Percentiles rank a stretch among this genome's conserved stretches.
Evolutionary conservation across 2,888 invertebrate species (phyloP).

Genomic region (Agrochola macilenta): DNA sequence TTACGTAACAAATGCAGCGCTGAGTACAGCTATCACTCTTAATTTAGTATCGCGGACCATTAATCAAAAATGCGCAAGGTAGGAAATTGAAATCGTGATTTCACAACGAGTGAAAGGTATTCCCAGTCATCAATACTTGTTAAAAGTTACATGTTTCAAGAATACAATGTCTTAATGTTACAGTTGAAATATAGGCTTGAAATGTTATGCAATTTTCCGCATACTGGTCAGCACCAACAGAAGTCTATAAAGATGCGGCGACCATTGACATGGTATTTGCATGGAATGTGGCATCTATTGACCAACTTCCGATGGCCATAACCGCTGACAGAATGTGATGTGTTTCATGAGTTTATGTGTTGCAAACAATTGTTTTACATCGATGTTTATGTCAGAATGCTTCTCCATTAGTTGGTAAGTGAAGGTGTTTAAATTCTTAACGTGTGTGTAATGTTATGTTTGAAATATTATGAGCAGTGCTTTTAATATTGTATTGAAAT

Average conservation of each 20-base stretch:
- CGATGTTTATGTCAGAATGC: conserved; percentile 30
- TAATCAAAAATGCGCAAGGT: conserved; percentile 62
- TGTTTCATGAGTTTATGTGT: conserved; percentile 50
- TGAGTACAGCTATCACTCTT: conserved; percentile 59
- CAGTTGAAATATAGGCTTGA: conserved; percentile 32
- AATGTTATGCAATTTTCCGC: conserved; percentile 62
- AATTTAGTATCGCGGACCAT: conserved; percentile 59
- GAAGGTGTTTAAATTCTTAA: conserved; percentile 8
- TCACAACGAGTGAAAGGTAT: conserved; percentile 59
- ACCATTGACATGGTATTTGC: conserved; percentile 74
- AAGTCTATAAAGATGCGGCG: conserved; percentile 74
- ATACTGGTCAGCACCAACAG: conserved; percentile 66
- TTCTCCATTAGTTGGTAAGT: conserved; percentile 23
- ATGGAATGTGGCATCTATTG: conserved; percentile 73
- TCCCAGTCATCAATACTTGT: conserved; percentile 52
- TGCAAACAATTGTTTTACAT: conserved; percentile 49
- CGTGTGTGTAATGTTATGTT: neutral
- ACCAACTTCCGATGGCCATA: conserved; percentile 65
- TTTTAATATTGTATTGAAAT: neutral
- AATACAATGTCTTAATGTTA: conserved; percentile 22
- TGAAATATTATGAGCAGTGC: neutral
- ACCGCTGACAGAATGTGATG: conserved; percentile 45
- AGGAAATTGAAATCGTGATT: conserved; percentile 63
- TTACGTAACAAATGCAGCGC: conserved; percentile 46
- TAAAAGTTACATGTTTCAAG: conserved; percentile 34